phyloP scores from a whole-genome alignment of 1,140 invertebrate genomes.

The Chlorops oryzae region DNA sequence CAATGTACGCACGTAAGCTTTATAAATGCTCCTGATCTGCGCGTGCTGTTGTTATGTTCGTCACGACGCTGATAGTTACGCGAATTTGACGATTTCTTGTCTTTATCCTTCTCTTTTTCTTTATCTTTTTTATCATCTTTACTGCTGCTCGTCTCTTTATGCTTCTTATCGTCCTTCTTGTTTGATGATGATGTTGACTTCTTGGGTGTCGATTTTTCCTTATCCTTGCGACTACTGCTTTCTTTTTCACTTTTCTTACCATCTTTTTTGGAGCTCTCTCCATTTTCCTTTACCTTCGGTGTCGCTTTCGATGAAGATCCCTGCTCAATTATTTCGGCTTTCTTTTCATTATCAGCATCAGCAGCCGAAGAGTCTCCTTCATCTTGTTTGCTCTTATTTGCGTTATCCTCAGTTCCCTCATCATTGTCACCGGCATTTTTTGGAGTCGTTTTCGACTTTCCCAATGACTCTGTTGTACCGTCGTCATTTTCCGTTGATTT shows the following conservation, averaged over 20 bases:
- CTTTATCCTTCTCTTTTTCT: constrained; percentile 9
- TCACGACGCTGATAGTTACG: constrained; percentile 31
- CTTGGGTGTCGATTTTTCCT: constrained; percentile 36
- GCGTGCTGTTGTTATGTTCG: constrained; percentile 36
- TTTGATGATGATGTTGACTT: constrained; percentile 22
- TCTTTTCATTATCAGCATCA: constrained; percentile 27
- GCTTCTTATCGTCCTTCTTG: constrained; percentile 25
- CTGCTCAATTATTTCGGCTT: neutral
- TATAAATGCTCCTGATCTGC: constrained; percentile 54
- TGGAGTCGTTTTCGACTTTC: constrained; percentile 42
- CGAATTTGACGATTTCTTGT: too few species aligned
- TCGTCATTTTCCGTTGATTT: constrained; percentile 40
- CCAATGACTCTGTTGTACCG: constrained; percentile 48
- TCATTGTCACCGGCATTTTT: constrained; percentile 42
- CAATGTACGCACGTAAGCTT: constrained; percentile 70
- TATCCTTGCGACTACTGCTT: constrained; percentile 19
- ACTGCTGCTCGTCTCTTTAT: constrained; percentile 23
- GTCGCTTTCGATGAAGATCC: constrained; percentile 18
- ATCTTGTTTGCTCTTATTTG: constrained; percentile 15
- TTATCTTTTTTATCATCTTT: constrained; percentile 28
- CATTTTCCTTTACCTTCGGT: constrained; percentile 22
- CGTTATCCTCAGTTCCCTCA: constrained; percentile 23
- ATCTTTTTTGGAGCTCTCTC: constrained; percentile 18
- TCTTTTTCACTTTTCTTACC: constrained; percentile 44
- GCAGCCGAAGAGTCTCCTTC: constrained; percentile 12